Conservation (phyloP, 2,888 invertebrate species). For the Lasioglossum malachurum region DNA sequence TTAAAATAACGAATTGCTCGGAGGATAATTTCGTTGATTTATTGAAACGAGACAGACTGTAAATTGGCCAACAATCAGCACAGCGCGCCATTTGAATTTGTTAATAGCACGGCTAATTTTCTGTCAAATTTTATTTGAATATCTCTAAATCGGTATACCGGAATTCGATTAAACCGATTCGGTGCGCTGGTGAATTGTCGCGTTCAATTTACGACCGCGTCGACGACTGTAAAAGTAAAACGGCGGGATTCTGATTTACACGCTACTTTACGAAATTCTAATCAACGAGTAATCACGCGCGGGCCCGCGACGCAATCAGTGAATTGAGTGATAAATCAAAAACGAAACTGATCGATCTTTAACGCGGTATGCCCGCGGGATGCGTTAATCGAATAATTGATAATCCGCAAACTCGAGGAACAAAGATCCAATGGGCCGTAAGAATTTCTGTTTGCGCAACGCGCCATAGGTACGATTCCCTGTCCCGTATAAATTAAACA, state of each 20-base stretch:
- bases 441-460: constrained; percentile 44
- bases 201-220: neutral
- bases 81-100: neutral
- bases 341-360: constrained; percentile 30
- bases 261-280: constrained; percentile 9
- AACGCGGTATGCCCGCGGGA: constrained; percentile 1
- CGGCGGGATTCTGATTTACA: constrained; percentile 9
- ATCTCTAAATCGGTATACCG: neutral
- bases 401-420: constrained; percentile 40
- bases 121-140: neutral
- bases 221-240: neutral
- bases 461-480: neutral
- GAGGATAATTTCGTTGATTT: neutral
- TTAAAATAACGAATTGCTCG: neutral
- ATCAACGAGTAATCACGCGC: constrained; percentile 7
- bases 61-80: neutral
- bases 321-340: constrained; percentile 41
- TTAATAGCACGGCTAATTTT: neutral
- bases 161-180: neutral
- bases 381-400: constrained; percentile 34
- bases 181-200: neutral
- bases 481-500: constrained; percentile 36
- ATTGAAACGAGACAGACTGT: neutral
- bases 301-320: constrained; percentile 11
- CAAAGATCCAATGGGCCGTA: constrained; percentile 16